Conservation (phyloP, 30 jellyfish, hydroid and myxozoan genomes). For the Cassiopea xamachana region DNA sequence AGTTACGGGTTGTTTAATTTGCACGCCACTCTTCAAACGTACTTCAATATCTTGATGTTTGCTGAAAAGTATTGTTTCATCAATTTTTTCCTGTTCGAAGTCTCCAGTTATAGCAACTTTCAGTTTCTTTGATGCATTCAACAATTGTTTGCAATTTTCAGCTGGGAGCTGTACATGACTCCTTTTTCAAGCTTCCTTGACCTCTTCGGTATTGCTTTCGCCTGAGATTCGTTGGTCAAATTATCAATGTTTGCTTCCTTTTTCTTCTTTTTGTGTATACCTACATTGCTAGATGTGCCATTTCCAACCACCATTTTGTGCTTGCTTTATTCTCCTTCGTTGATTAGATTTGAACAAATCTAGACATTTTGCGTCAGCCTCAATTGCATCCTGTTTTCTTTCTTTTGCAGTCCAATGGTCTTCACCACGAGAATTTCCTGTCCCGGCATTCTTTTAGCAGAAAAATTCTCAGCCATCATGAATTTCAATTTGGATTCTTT, state of each 20-base stretch:
- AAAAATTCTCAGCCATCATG: not conserved
- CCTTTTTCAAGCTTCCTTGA: not conserved
- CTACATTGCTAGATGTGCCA: not conserved
- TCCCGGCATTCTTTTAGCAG: not conserved
- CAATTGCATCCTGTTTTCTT: not conserved
- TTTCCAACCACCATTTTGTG: not conserved
- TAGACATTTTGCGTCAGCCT: not conserved
- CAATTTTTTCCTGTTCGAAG: not conserved
- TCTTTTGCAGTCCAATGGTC: not conserved
- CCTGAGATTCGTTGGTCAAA: not conserved
- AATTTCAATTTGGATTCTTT: not conserved
- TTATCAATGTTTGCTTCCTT: not conserved
- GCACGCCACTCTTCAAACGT: not conserved
- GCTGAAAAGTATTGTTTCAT: not conserved
- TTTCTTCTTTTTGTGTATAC: not conserved
- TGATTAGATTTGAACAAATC: not conserved
- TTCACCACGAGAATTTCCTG: not conserved
- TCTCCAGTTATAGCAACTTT: not conserved
- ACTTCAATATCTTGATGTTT: not conserved
- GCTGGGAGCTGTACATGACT: not conserved
- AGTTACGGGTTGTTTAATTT: not conserved
- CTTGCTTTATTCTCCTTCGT: not conserved
- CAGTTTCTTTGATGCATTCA: not conserved
- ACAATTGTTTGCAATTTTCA: not conserved
- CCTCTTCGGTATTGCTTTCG: not conserved